Evolutionary conservation across 2,888 invertebrate genomes (phyloP), one percentile per base, ranked within the genome.

Genomic region (Sinelater perroti): DNA sequence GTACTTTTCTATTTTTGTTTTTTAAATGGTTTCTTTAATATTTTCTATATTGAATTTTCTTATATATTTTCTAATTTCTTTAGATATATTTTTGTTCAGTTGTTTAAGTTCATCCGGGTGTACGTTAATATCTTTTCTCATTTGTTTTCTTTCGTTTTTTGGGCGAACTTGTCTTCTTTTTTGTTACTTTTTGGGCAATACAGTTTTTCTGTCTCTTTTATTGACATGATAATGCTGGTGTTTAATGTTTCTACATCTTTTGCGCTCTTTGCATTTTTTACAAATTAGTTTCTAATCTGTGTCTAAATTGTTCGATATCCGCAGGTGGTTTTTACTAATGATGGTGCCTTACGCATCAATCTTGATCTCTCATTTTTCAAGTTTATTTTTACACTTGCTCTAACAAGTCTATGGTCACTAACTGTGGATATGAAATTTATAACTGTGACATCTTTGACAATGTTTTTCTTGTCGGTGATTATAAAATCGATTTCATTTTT

Each of bases 1-100:
- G 5, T n/a, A 38, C 16, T 38, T 38, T 38, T 20, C n/a, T 38
- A 16, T 6, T 38, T 38, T 20, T 11, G n/a, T 40, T 40, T 5
- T 21, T 7, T 40, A 11, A 11, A 40, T 40, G 2, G 40, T 20
- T 40, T 21, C 20, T 7, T 21, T 10, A 1, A 21, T 40, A 4
- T 40, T 6, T 8, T 10, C 13, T 6, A 3, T 40, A 1, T 40
- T 40, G 7, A 20, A 40, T n/a, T 13, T 24, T 13, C 21, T 20
- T 11, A 1, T n/a, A n/a, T n/a, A n/a, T n/a, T 10, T 3, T 4
- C 10, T 2, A 3, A 8, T 40, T 14, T 40, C 11, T 17, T 38
- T 20, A 1, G 38, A 10, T 38, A 36, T 17, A 5, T 2, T 16
- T 36, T 2, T 16, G 13, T 31, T 11, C 6, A 11, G 1, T 31